Evolutionary conservation across 2,888 invertebrate species (phyloP), one percentile per base, ranked within the genome.

Genomic region (Strigamia crassipes): DNA sequence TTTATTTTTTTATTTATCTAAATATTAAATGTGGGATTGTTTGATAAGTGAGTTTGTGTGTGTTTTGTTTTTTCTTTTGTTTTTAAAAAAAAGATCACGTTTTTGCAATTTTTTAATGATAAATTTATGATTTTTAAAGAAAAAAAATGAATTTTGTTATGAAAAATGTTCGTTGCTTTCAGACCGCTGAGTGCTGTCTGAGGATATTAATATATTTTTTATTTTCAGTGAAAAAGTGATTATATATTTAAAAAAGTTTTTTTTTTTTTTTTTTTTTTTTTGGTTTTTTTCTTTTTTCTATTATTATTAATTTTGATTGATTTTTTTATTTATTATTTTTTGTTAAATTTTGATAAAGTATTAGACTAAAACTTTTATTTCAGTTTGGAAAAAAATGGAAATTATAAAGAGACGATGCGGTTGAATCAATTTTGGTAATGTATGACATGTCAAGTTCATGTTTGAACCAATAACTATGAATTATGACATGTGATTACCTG

Each of bases 341-440:
- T 38, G 38, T 38, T 38, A 6, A 38, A 6, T 38, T 38, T 18
- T 56, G 56, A 56, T 56, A 18, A 56, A 56, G 56, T 56, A 56
- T 56, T 56, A 56, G 56, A 56, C 56, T 56, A 18, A n/a, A 56
- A 56, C 56, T 56, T 56, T 56, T 56, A 56, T 56, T 56, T 56
- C 56, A 56, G 56, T 56, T 56, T 56, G n/a, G 56, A 18, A 56
- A 56, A 56, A 56, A 56, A 56, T 56, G 56, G 56, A 56, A 56
- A 56, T 56, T 56, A 8, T 56, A 56, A 56, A 56, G 56, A 56
- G 56, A 56, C 56, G 56, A 56, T 56, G 56, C 56, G 56, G 56
- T 56, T 56, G 56, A 46, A 56, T 56, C 56, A 56, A 56, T 56
- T 56, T 56, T 56, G 56, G 56, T 56, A 56, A 56, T 56, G 56